Base-by-base conservation (phyloP, 1,140 invertebrate species). In the Stratiolaelaps scimitus region DNA sequence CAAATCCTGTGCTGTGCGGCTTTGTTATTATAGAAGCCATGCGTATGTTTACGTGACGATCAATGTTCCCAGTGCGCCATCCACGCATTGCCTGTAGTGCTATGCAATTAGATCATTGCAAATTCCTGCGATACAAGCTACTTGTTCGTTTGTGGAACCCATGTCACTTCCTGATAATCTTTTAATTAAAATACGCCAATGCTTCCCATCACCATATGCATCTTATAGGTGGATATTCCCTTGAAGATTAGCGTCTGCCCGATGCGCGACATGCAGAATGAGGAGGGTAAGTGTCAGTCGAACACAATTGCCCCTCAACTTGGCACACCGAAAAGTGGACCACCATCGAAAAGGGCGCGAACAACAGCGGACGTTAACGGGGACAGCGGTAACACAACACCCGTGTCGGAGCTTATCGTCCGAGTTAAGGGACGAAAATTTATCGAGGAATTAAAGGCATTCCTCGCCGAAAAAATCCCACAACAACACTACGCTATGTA, bases 201-300 rank as follows among this genome's bases (percentile, higher is more conserved):
- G 2, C 26, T 29, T 60, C 2, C 15, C 13, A 23, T 29, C 26
- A 10, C 34, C 26, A 26, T 60, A 15, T 2, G 1, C 34, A 10
- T 2, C 26, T 26, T 10, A 28, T 28, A 60, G 53, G 53, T 60
- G 13, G 53, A 60, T 26, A 60, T 60, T 26, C 53, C 53, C 17
- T 23, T 60, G n/a, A 60, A 60, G 26, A 60, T 60, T 17, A 60
- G 53, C 23, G 53, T 34, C 34, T 60, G 26, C 26, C 53, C 53
- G 53, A 60, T 60, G 53, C 53, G 53, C 6, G 53, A 60, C 26
- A 60, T 60, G 53, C 26, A 29, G 23, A 26, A 60, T 34, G 26
- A 29, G 26, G 53, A 60, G 26, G 26, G 34, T 15, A 60, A 60
- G 23, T 29, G 26, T 15, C 17, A 1, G 53, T 5, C 53, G 26